These are phyloP conservation scores for Tenthredo scrophulariae DNA, from an alignment of 2,888 invertebrate genomes.

Conservation along the genomic window DNA sequence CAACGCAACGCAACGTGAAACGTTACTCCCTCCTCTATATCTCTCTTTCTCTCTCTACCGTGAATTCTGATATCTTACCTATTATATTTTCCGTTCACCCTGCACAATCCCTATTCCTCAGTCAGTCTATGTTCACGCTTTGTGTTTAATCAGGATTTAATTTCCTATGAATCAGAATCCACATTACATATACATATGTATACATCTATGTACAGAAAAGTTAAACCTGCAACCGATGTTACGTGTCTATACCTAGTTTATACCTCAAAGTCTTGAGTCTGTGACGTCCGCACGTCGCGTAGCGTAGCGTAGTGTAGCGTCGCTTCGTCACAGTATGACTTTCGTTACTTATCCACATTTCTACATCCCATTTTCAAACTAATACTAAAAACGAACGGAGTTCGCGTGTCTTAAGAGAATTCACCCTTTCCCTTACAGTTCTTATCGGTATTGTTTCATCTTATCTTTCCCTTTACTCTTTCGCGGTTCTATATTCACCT, in stretches of 20 bases:
- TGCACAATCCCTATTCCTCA: too few species aligned
- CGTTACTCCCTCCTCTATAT: neutral
- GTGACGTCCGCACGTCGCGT: too few species aligned
- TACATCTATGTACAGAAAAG: neutral
- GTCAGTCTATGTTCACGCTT: conserved; percentile 25
- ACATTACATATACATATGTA: neutral
- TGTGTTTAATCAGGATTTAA: conserved; percentile 17
- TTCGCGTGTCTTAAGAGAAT: conserved; percentile 15
- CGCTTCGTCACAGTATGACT: neutral
- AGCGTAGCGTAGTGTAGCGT: too few species aligned
- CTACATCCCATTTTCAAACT: neutral
- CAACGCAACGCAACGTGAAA: neutral
- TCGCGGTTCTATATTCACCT: neutral
- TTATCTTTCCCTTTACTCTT: neutral
- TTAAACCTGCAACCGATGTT: neutral
- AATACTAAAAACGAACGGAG: neutral
- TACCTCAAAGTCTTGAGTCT: neutral
- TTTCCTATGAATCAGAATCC: conserved; percentile 27
- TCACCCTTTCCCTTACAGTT: neutral
- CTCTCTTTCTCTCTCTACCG: neutral
- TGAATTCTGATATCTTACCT: conserved; percentile 14
- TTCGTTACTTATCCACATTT: neutral
- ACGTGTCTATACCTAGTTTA: conserved; percentile 1
- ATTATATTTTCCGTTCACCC: neutral
- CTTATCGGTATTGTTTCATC: conserved; percentile 12